phyloP scores from a whole-genome alignment of 2,797 vertebrate species.

The Notolabrus celidotus region DNA sequence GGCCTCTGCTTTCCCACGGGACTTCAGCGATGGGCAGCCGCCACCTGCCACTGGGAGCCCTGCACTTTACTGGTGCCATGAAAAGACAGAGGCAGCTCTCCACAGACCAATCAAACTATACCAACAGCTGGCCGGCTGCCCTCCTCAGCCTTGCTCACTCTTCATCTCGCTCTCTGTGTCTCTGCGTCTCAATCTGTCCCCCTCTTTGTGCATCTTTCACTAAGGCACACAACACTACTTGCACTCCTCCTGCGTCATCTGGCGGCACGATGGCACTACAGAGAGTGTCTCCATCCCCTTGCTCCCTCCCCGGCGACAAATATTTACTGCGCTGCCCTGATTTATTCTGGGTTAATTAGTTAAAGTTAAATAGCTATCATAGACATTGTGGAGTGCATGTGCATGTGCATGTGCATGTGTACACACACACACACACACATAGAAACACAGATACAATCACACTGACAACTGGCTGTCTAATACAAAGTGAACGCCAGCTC shows the following conservation, averaged over 20 bases:
- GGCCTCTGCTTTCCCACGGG: slow-evolving; percentile 55
- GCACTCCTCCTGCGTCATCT: slow-evolving; percentile 32
- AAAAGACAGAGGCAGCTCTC: slow-evolving; percentile 83
- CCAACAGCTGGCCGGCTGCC: slow-evolving; percentile 89
- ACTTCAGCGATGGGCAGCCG: slow-evolving; percentile 68
- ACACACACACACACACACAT: too few species aligned
- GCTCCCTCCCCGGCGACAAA: slow-evolving; percentile 80
- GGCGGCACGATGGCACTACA: slow-evolving; percentile 69
- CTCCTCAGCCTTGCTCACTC: slow-evolving; percentile 63
- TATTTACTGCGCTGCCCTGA: slow-evolving; percentile 84
- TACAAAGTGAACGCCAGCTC: slow-evolving; percentile 42
- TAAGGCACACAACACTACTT: slow-evolving; percentile 21
- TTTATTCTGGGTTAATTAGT: slow-evolving; percentile 87
- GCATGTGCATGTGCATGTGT: too few species aligned
- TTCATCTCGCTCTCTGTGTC: slow-evolving; percentile 48
- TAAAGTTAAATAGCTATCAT: slow-evolving; percentile 80
- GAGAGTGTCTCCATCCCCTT: slow-evolving; percentile 76
- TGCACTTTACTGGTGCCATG: slow-evolving; percentile 82
- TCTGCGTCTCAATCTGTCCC: slow-evolving; percentile 50
- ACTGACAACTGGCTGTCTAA: slow-evolving; percentile 60
- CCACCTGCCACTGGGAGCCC: slow-evolving; percentile 81
- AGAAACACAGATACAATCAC: slow-evolving; percentile 7
- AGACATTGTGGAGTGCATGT: slow-evolving; percentile 31
- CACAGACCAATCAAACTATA: slow-evolving; percentile 82
- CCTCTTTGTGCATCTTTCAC: slow-evolving; percentile 35